These are phyloP conservation scores for Heteropelma amictum DNA, from an alignment of 2,888 invertebrate species.

Conservation along the genomic window DNA sequence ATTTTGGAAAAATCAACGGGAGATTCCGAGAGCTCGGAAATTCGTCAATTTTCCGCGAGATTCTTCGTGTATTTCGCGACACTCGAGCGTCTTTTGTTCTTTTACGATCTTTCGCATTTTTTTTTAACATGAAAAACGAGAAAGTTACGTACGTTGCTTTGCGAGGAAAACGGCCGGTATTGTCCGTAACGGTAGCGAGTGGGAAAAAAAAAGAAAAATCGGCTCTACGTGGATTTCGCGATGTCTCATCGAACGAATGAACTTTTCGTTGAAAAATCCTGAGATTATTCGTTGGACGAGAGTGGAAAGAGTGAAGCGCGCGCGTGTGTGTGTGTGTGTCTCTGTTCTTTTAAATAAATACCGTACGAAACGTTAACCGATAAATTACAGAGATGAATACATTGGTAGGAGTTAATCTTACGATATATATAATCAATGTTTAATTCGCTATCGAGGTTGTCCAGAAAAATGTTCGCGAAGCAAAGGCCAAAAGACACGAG, in stretches of 20 bases:
- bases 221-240: too few species aligned
- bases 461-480: conserved; percentile 38
- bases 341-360: background rate
- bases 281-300: background rate
- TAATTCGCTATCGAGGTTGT: conserved; percentile 52
- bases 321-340: too few species aligned
- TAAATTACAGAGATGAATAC: conserved; percentile 1
- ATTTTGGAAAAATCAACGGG: conserved; percentile 17
- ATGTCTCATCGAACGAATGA: too few species aligned
- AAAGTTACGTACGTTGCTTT: too few species aligned
- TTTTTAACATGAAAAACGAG: background rate
- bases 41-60: background rate
- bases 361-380: conserved; percentile 11
- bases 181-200: background rate
- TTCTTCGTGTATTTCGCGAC: background rate
- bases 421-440: conserved; percentile 44
- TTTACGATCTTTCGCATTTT: too few species aligned
- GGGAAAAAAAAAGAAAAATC: background rate
- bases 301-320: background rate
- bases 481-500: conserved; percentile 51
- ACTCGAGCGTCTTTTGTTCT: background rate
- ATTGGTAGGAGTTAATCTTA: background rate
- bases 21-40: background rate
- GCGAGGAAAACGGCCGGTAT: too few species aligned
- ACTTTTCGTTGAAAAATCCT: background rate